A percentile compares a stretch with the other conserved stretches of the same genome.
Evolutionary conservation across 2,113 vertebrate genomes (phyloP).

Genomic region (Callocephalon fimbriatum): DNA sequence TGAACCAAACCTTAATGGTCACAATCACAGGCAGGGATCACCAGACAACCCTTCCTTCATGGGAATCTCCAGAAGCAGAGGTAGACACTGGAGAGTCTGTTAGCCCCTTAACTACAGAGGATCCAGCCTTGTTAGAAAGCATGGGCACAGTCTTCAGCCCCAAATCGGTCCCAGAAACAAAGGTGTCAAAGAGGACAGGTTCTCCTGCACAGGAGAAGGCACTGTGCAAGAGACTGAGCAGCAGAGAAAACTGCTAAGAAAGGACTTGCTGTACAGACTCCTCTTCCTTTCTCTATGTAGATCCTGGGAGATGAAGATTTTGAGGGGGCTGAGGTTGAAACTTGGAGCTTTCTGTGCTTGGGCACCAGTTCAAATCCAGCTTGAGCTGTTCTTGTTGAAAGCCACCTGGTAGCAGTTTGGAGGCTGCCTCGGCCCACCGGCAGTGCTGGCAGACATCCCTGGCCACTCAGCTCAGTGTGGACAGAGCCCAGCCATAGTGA

Average conservation of each 20-base stretch:
- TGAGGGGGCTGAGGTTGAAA: conserved; percentile 27
- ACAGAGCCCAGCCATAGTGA: fast-evolving
- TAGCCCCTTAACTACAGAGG: conserved; percentile 17
- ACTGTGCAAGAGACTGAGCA: neutral
- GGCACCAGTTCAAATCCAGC: conserved; percentile 30
- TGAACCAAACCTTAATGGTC: neutral
- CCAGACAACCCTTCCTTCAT: neutral
- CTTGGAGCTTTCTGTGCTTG: neutral
- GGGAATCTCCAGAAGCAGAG: neutral
- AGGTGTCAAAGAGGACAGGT: neutral
- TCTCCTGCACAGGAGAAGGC: neutral
- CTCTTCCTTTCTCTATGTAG: neutral
- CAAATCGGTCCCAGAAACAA: neutral
- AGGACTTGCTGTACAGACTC: fast-evolving
- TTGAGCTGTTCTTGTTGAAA: conserved; percentile 3
- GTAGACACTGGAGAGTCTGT: neutral
- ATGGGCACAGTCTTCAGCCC: neutral
- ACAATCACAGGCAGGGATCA: neutral
- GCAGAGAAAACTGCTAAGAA: neutral
- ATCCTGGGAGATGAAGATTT: neutral
- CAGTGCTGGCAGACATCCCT: neutral
- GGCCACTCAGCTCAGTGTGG: fast-evolving
- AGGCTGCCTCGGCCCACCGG: conserved; percentile 19
- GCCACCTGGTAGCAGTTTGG: conserved; percentile 16
- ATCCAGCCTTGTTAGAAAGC: neutral